Evolutionary conservation across 2,113 vertebrate species (phyloP), one percentile per base, ranked within the genome.

Genomic region (Rhynchomys soricoides): DNA sequence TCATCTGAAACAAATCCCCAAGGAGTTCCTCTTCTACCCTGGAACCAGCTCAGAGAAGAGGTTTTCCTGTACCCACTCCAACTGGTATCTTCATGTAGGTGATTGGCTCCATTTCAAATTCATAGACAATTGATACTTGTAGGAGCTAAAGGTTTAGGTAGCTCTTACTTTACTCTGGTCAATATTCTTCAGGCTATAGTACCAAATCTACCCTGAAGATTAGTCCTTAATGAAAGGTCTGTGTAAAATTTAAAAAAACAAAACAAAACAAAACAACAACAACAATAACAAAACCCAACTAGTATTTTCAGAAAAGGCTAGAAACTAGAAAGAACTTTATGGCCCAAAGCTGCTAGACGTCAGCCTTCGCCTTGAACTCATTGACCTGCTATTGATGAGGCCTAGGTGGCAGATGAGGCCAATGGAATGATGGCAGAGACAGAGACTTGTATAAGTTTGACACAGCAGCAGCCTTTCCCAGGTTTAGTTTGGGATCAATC

Each of bases 1-100:
- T 0, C 2, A 93, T 78, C 88, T 90, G 92, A 97, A 92, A 93
- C 59, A 96, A 95, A 97, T 96, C 93, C 87, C 22, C 77, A 0
- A 37, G 90, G 96, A 97, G 94, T 57, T 88, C 73, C 71, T 96
- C 87, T 45, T 93, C 75, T 43, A 66, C 88, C 57, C 77, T 83
- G 59, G 62, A 40, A 59, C 86, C 79, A 93, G 15, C 0, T 62
- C 13, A 2, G 52, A n/a, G 77, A 15, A 45, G 29, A 1, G 31
- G 59, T 57, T 86, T 77, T 91, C 66, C 62, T 82, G 10, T 40
- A 70, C 31, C 13, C 0, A 0, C 29, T 34, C 40, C 21, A 31
- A 0, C 5, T 1, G 19, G 55, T 57, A 21, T 68, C 55, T 59
- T 74, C 50, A 48, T 24, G 43, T 15, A 22, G 1, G 4, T n/a